Base-by-base conservation (phyloP, 2,797 vertebrate species). In the Myiothlypis coronata region DNA sequence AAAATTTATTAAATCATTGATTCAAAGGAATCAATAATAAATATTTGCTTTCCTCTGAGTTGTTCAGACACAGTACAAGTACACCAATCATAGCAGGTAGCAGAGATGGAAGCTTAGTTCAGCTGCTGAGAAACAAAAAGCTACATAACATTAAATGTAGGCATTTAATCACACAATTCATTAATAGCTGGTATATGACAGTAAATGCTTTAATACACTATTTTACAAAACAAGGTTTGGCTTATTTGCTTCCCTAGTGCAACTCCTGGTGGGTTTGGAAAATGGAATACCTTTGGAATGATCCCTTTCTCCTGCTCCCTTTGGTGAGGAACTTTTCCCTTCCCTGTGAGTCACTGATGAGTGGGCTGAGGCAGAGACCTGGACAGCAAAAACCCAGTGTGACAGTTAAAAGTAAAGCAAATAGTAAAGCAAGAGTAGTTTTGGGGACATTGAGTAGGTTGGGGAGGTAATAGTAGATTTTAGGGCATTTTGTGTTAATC, bases 1-100 rank as follows among this genome's bases (percentile, higher is more conserved):
- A 46, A 46, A 46, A 46, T 70, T 60, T 92, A 95, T 44, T 67
- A 96, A 96, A 94, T 86, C 94, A 94, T 96, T 93, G 94, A 97
- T 97, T 98, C 95, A 93, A 94, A 96, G 95, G 89, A 94, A 97
- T 97, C 96, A 93, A 83, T 97, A 97, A 97, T 97, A 97, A 97
- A 97, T 97, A 97, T 84, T 97, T 97, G 93, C 52, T 97, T 96
- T 97, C 90, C 96, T 98, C 95, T 89, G 87, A 96, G 95, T 95
- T 96, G 81, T 92, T 97, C 93, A 88, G 91, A 97, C 94, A 97
- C 93, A 94, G 86, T 95, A 90, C 92, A 89, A 80, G 89, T 89
- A 97, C 93, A 97, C 93, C 85, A 79, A 92, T 91, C 47, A 34
- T 87, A 96, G 80, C 96, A 96, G 60, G 83, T 82, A 96, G 93